Evolutionary conservation across 2,888 invertebrate species (phyloP).

Genomic region (Perizoma flavofasciatum): DNA sequence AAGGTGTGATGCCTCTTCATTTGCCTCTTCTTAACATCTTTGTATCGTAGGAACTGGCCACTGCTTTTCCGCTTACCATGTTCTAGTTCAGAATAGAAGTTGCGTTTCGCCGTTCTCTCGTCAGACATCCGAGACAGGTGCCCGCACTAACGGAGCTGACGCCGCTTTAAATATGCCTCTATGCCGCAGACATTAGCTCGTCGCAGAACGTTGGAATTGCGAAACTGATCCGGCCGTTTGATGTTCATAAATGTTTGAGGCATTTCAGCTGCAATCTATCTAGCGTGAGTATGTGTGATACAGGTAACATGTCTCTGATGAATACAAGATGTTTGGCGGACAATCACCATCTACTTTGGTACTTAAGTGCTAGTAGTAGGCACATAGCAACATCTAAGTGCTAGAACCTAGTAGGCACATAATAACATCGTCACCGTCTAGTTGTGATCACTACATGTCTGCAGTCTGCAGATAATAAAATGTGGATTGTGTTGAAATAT

Average conservation of each 20-base stretch:
- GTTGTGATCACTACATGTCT: too few species aligned
- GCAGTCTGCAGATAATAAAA: too few species aligned
- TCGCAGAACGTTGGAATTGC: background rate
- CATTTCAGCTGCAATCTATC: background rate
- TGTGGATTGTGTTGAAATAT: too few species aligned
- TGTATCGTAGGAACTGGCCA: slow-evolving; percentile 10
- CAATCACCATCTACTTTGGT: too few species aligned
- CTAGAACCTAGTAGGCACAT: too few species aligned
- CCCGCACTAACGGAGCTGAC: slow-evolving; percentile 10
- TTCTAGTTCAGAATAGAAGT: slow-evolving; percentile 24
- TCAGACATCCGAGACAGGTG: slow-evolving; percentile 27
- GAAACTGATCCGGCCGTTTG: background rate
- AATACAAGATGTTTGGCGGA: too few species aligned
- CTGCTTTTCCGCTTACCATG: slow-evolving; percentile 19
- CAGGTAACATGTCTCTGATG: too few species aligned
- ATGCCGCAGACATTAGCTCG: background rate
- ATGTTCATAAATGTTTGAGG: background rate
- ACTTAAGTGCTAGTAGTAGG: too few species aligned
- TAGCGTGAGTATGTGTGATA: background rate
- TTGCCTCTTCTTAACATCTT: too few species aligned
- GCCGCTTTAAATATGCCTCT: slow-evolving; percentile 8
- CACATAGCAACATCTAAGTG: too few species aligned
- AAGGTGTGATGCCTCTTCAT: too few species aligned
- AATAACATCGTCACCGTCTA: too few species aligned
- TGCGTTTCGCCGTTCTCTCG: slow-evolving; percentile 24